These are phyloP conservation scores for Muscidifurax raptorellus DNA, from an alignment of 1,140 invertebrate species.

Conservation along the genomic window DNA sequence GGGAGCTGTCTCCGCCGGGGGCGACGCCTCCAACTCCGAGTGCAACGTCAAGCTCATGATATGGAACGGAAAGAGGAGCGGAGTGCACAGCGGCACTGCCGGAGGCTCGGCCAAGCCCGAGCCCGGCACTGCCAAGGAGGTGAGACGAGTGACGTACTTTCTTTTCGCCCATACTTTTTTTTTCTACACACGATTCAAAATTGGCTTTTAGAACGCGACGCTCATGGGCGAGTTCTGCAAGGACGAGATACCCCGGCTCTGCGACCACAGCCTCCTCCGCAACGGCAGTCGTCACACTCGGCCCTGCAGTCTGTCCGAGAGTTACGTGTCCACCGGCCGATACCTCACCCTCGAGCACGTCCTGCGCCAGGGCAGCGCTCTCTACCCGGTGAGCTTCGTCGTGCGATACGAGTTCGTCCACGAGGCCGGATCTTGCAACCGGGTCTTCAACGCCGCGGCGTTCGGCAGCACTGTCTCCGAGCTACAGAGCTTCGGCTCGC, in stretches of 20 bases:
- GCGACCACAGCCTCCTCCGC: constrained; percentile 84
- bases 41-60: constrained; percentile 85
- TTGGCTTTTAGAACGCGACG: constrained; percentile 74
- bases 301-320: constrained; percentile 84
- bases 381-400: constrained; percentile 86
- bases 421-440: constrained; percentile 77
- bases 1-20: constrained; percentile 66
- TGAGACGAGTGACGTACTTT: constrained; percentile 36
- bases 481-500: constrained; percentile 79
- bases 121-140: constrained; percentile 64
- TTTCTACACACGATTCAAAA: too few relatives aligned
- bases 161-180: too few relatives aligned
- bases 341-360: constrained; percentile 85
- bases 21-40: constrained; percentile 75
- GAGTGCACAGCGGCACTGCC: background rate
- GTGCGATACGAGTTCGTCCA: constrained; percentile 87
- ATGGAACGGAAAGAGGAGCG: constrained; percentile 81
- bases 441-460: constrained; percentile 75
- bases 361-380: constrained; percentile 84
- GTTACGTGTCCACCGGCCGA: constrained; percentile 84
- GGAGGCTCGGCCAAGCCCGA: constrained; percentile 61
- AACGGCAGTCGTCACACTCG: constrained; percentile 85
- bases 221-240: constrained; percentile 86
- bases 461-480: constrained; percentile 25
- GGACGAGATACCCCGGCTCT: constrained; percentile 83